Base-by-base conservation (phyloP, 2,888 invertebrate genomes). In the Frankliniella intonsa region DNA sequence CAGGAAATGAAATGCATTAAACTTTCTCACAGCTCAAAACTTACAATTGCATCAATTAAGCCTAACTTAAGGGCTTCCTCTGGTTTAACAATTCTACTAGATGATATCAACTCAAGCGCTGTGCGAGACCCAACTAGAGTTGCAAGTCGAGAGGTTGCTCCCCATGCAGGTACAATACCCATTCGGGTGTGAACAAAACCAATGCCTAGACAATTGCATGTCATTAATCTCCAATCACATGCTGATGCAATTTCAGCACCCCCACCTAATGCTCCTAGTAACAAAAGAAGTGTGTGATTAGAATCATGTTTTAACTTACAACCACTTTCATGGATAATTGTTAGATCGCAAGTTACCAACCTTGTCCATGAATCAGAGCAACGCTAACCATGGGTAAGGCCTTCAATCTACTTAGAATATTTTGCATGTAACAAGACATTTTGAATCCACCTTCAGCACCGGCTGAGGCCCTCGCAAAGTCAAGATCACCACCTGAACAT, bases 401-500 rank as follows among this genome's bases (percentile, higher is more conserved):
- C 51, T 86, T 86, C 12, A 91, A 85, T 50, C 88, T 85, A 11
- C 85, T 85, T 27, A 89, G 84, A 3, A 87, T 86, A 81, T 88
- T 84, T 27, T 90, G 89, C 89, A 91, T 90, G 50, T 89, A 87
- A 9, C 84, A 84, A 27, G 88, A 86, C 89, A 91, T 89, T 65
- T 85, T 85, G 38, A 85, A 87, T 0, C 89, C 90, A 80, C 86
- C 86, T 11, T 86, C 86, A 7, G 87, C 84, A 51, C 84, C 87
- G 25, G 83, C 84, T 12, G 88, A 87, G 81, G 85, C 83, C 79
- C 85, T 85, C 3, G 89, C 88, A 62, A 88, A 87, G 19, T 87
- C 86, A 17, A 90, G 85, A 85, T 90, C 90, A 7, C 89, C 90
- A 14, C 91, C 91, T 3, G 90, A 89, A 85, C 90, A 90, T 85